Percentiles rank a stretch among this genome's conserved stretches.
Evolutionary conservation across 2,797 vertebrate species (phyloP).

Genomic region (Myiotriccus ornatus): DNA sequence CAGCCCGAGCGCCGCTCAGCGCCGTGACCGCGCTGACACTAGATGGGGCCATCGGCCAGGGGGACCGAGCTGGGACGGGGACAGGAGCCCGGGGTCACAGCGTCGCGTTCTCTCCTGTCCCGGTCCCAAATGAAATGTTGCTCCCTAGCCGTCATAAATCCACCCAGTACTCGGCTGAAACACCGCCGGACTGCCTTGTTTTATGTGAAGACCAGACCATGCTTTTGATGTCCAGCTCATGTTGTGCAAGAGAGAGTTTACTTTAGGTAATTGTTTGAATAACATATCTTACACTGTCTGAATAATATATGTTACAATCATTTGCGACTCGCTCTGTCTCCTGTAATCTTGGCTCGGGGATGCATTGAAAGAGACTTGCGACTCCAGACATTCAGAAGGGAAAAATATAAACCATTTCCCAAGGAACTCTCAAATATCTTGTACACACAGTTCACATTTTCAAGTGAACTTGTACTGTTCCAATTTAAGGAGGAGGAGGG

Average conservation of each 20-base stretch:
- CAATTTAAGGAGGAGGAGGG: neutral
- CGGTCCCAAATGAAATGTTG: accelerated
- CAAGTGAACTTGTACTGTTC: neutral
- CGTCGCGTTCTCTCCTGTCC: accelerated
- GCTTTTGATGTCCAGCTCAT: neutral
- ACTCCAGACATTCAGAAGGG: neutral
- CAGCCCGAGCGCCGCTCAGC: neutral
- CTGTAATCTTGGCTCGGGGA: neutral
- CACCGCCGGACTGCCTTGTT: neutral
- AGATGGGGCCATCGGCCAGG: constrained; percentile 4
- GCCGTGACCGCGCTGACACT: neutral
- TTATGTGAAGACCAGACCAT: neutral
- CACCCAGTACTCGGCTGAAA: neutral
- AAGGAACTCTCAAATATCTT: neutral
- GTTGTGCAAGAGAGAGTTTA: neutral
- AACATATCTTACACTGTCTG: neutral
- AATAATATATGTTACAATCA: neutral
- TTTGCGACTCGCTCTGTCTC: neutral
- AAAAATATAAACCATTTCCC: neutral
- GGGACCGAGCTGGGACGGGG: neutral
- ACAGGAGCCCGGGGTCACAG: accelerated
- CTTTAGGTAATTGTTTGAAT: neutral
- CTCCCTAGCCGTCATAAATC: too few relatives aligned
- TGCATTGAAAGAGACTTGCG: neutral
- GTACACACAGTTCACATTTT: neutral